Percentiles rank a stretch among this genome's conserved stretches.
phyloP scores from a whole-genome alignment of 1,140 invertebrate genomes.

The Eriosoma lanigerum region DNA sequence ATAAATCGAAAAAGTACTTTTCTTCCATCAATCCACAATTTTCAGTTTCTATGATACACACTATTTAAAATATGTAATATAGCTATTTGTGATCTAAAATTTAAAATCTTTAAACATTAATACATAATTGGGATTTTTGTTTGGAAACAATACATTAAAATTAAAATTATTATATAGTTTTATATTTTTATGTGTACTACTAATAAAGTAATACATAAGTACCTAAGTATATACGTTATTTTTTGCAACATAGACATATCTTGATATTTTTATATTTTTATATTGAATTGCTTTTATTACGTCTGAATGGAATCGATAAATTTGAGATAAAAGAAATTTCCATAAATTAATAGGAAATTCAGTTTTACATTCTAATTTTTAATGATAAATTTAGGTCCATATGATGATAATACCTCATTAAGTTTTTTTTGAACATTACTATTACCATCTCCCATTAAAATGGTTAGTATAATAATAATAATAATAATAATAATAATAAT shows the following conservation, averaged over 20 bases:
- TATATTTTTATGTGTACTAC: too few relatives aligned
- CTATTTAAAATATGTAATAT: slow-evolving; percentile 5
- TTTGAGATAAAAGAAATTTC: background rate
- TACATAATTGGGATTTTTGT: background rate
- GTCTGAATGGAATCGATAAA: background rate
- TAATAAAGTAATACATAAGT: background rate
- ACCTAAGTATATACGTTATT: slow-evolving; percentile 9
- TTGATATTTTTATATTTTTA: background rate
- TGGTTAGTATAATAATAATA: background rate
- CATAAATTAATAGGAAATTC: background rate
- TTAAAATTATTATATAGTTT: background rate
- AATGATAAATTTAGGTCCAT: background rate
- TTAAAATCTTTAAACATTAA: too few relatives aligned
- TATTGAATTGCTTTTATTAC: background rate
- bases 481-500: background rate
- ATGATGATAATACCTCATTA: background rate
- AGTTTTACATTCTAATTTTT: slow-evolving; percentile 12
- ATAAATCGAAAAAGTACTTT: background rate
- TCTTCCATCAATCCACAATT: background rate
- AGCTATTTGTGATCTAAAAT: slow-evolving; percentile 25
- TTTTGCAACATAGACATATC: background rate
- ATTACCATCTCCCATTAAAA: background rate
- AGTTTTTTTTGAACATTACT: background rate
- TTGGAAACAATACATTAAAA: background rate
- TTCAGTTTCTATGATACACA: slow-evolving; percentile 8